Base-by-base conservation (phyloP, 2,797 vertebrate species). In the Chanos chanos region DNA sequence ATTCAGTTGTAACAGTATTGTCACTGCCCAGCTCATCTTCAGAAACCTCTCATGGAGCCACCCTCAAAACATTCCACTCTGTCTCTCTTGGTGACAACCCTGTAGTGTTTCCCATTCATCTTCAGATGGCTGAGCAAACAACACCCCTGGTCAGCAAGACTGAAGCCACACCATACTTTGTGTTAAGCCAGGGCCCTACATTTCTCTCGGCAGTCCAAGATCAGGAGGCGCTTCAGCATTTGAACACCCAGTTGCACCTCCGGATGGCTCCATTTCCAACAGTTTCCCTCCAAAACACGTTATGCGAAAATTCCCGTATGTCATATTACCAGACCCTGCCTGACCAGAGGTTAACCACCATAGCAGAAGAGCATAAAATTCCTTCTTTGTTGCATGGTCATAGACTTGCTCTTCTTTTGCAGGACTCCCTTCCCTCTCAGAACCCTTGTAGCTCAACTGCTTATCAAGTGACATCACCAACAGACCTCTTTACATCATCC, bases 151-250 rank as follows among this genome's bases (percentile, higher is more conserved):
- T 88, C 74, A 78, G 80, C 0, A 72, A 86, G 7, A 69, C 74
- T 19, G 60, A 61, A 3, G 66, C 81, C 15, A 80, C 89, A 21
- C 82, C 89, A 0, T 89, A 90, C 1, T 86, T 90, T 30, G 88
- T 90, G 86, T 85, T 90, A 4, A 79, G 83, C 0, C 87, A 92
- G 70, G 88, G 87, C 19, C 87, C 88, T 0, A 73, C 89, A n/a
- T 89, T 88, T 7, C 73, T 90, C 68, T 89, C 90, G 0, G 76
- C 91, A 16, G 83, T 92, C 63, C 76, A 92, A 71, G 90, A 92
- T 77, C 91, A 92, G 72, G 88, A 91, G 0, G 85, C 90, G 59
- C 86, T 92, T 74, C 89, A 90, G 79, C 87, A 89, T 76, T 84
- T 92, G 70, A 91, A 90, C 77, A 90, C 89, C 0, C 90, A 89